Base-by-base conservation (phyloP, 2,797 vertebrate genomes). In the Pipistrellus kuhlii region DNA sequence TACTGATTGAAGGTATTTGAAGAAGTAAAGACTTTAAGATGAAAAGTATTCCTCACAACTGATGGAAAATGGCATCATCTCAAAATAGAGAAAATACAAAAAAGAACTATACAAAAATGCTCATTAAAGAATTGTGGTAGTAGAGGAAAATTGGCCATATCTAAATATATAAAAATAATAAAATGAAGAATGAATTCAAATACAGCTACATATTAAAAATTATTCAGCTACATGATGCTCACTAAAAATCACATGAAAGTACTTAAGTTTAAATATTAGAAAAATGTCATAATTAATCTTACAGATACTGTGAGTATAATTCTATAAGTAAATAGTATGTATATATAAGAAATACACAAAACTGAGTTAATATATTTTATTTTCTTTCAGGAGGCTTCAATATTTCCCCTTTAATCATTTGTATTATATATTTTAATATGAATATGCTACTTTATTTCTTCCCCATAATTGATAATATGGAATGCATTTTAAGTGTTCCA, bases 81-180 rank as follows among this genome's bases (percentile, higher is more conserved):
- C 51, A 86, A 89, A 86, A 57, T 3, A 93, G 27, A 94, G 41
- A 20, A 88, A 86, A 88, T 41, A 75, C 3, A 20, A 46, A 64
- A 48, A 66, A 89, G 13, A 57, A 10, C 69, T 81, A 48, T 75
- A 27, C 12, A 91, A 89, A 85, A 77, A 72, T 25, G 25, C 4
- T 88, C 11, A 72, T 59, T 41, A 85, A 94, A 57, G 23, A 86
- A 57, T 41, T 57, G 44, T 18, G 17, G n/a, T 30, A 76, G 6
- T 81, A n/a, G 13, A 59, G 25, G 14, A 59, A 91, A 95, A 88
- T 2, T 85, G 75, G 13, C 10, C 23, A 81, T 21, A 83, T 88
- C 32, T 90, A 81, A 90, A 35, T 77, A 71, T n/a, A 53, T 93
- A 88, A 92, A 94, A 76, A 64, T 78, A 94, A 90, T 78, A 6